A percentile compares a stretch with the other conserved stretches of the same genome.
These are phyloP conservation scores for Palaemon carinicauda DNA, from an alignment of 1,140 invertebrate species.

Conservation along the genomic window DNA sequence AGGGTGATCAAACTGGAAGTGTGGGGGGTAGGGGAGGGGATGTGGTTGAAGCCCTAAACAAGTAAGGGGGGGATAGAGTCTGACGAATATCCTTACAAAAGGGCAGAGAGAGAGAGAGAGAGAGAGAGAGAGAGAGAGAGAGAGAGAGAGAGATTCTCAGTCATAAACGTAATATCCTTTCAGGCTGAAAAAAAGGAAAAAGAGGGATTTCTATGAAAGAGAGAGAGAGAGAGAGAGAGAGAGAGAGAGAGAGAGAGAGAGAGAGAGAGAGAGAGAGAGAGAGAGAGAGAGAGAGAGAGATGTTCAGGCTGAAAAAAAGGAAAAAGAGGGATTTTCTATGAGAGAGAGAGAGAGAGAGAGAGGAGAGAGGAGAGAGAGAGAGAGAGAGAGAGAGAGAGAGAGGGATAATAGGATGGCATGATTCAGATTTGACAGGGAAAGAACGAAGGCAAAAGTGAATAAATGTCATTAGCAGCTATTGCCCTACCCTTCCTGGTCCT, in stretches of 20 bases:
- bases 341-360: background rate
- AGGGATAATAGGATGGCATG: too few species aligned
- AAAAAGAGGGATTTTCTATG: background rate
- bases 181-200: too few species aligned
- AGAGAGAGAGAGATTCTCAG: background rate
- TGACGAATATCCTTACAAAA: background rate
- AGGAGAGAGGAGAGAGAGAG: background rate
- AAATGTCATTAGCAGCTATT: too few species aligned
- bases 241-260: background rate
- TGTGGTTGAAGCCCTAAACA: background rate
- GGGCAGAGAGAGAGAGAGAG: slow-evolving; percentile 17
- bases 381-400: background rate
- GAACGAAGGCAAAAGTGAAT: too few species aligned
- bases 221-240: background rate
- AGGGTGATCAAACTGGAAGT: background rate
- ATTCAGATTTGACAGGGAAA: too few species aligned
- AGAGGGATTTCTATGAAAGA: too few species aligned
- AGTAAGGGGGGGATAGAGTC: background rate
- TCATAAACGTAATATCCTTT: too few species aligned
- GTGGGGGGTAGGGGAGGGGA: background rate
- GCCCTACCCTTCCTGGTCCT: too few species aligned
- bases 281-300: background rate
- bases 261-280: background rate
- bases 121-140: slow-evolving; percentile 27
- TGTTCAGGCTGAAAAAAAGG: too few species aligned